A percentile compares a stretch with the other conserved stretches of the same genome.
These are phyloP conservation scores for Glareola pratincola DNA, from an alignment of 2,113 vertebrate species.

Conservation along the genomic window DNA sequence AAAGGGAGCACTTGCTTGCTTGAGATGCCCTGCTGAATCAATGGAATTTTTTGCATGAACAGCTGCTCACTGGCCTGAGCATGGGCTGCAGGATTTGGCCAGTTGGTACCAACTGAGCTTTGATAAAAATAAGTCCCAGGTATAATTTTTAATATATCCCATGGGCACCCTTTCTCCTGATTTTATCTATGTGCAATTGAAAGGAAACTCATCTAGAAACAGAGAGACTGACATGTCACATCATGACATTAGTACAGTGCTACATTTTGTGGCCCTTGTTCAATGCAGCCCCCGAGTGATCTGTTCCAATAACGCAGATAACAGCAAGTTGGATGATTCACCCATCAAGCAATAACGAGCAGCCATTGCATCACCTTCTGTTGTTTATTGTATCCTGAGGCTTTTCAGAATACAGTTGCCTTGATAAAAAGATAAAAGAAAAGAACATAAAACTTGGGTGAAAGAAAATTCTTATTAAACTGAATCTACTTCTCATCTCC, in stretches of 20 bases:
- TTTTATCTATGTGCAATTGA: neutral
- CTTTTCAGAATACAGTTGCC: slow-evolving; percentile 62
- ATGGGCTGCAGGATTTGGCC: neutral
- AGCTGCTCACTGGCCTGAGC: neutral
- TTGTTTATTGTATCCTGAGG: slow-evolving; percentile 64
- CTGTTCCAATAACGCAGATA: slow-evolving; percentile 25
- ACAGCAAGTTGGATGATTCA: slow-evolving; percentile 55
- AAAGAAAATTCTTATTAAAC: slow-evolving; percentile 52
- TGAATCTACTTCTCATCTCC: slow-evolving; percentile 4
- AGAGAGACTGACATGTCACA: neutral
- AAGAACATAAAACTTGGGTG: slow-evolving; percentile 48
- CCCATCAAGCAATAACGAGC: slow-evolving; percentile 56
- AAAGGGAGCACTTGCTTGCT: neutral
- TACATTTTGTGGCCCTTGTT: slow-evolving; percentile 1
- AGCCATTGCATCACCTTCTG: slow-evolving; percentile 67
- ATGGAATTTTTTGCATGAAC: neutral
- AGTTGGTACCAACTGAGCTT: neutral
- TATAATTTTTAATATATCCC: neutral
- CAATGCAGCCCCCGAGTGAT: slow-evolving; percentile 21
- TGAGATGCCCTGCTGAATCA: neutral
- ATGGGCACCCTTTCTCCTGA: neutral
- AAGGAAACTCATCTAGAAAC: slow-evolving; percentile 6
- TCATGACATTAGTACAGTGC: neutral
- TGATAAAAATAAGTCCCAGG: neutral
- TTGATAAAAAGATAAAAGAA: slow-evolving; percentile 72